Evolutionary conservation across 1,140 invertebrate genomes (phyloP), one percentile per base, ranked within the genome.

Genomic region (Batillaria attramentaria): DNA sequence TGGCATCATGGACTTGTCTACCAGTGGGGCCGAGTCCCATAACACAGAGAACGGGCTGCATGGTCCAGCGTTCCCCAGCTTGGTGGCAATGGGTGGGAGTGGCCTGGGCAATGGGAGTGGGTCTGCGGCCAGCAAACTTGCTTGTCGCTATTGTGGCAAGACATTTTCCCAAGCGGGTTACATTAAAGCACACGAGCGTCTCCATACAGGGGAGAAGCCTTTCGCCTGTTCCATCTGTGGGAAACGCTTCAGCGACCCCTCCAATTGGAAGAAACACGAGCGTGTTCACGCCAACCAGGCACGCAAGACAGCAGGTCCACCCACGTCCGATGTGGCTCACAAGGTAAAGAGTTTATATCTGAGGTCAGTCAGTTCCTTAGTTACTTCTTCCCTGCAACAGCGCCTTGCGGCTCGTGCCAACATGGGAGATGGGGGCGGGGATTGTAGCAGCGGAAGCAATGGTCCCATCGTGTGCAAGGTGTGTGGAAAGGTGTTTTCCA

Each of bases 171-270:
- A 87, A 78, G 84, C 86, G 16, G 86, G 86, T 41, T 87, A 87
- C 75, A 86, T 87, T 66, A 87, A 87, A 43, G 86, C 86, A 6
- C 86, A 87, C 57, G 86, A 86, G 77, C 97, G 97, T 87, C 97
- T 96, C 0, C 97, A 98, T 87, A 89, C 87, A 0, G 87, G 87
- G 31, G 87, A 88, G 46, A 89, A 87, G 72, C 89, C 88, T 18
- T 89, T 88, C 72, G 79, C 85, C 20, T 93, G 92, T 79, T 86
- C 88, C 13, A 87, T 90, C 31, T 93, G 92, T 81, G 86, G 86
- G 5, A 88, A 91, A 70, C 86, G 89, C 6, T 92, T 92, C 82
- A 85, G 89, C 39, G 85, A 89, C 42, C 84, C 89, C 20, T 90
- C 90, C 35, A 90, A 92, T 77, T 88, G 92, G 82, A 90, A 90